These are phyloP conservation scores for Phytoseiulus persimilis DNA, from an alignment of 2,888 invertebrate species.

Conservation along the genomic window DNA sequence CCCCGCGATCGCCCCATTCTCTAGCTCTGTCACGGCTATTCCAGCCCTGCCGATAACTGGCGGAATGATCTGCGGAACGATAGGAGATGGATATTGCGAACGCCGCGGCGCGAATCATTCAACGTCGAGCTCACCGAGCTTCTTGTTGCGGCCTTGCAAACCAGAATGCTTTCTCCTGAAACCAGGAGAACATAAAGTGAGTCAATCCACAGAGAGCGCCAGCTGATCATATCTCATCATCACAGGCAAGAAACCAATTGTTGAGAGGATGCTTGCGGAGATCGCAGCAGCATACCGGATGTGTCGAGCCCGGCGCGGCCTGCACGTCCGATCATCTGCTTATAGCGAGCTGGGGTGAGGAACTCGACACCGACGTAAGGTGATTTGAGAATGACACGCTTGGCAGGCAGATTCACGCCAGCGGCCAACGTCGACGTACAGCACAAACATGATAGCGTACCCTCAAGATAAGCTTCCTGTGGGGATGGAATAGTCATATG, in stretches of 20 bases:
- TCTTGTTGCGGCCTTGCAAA: constrained; percentile 8
- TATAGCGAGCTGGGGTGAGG: constrained; percentile 69
- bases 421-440: constrained; percentile 96
- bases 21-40: too few relatives aligned
- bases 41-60: too few relatives aligned
- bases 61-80: too few relatives aligned
- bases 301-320: constrained; percentile 78
- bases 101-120: too few relatives aligned
- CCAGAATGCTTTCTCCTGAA: constrained; percentile 30
- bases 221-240: too few relatives aligned
- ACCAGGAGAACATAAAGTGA: too few relatives aligned
- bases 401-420: constrained; percentile 89
- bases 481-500: neutral
- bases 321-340: constrained; percentile 92
- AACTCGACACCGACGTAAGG: constrained; percentile 70
- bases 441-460: constrained; percentile 75
- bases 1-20: too few relatives aligned
- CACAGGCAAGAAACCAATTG: too few relatives aligned
- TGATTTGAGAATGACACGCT: constrained; percentile 71
- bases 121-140: neutral
- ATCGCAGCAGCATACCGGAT: constrained; percentile 69
- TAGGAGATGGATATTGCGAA: too few relatives aligned
- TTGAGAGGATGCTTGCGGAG: constrained; percentile 54
- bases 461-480: constrained; percentile 63
- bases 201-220: too few relatives aligned